Evolutionary conservation across 2,888 invertebrate genomes (phyloP).

Genomic region (Cryptocephalus primarius): DNA sequence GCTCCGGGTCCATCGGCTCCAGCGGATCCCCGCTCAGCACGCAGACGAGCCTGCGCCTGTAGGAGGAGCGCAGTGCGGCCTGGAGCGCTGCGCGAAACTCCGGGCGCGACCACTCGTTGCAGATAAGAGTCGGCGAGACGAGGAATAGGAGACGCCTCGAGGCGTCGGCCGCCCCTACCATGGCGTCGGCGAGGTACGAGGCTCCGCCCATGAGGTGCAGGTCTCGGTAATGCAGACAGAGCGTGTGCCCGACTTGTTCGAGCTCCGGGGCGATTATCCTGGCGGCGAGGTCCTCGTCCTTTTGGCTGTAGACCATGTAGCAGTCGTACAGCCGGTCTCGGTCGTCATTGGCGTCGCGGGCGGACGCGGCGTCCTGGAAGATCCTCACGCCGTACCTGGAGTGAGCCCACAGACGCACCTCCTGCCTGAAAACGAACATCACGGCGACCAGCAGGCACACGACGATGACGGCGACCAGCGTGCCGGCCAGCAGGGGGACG

Average conservation of each 20-base stretch:
- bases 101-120: conserved; percentile 72
- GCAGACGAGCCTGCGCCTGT: conserved; percentile 49
- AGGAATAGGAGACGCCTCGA: conserved; percentile 67
- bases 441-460: conserved; percentile 58
- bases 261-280: conserved; percentile 60
- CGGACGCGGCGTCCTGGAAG: conserved; percentile 50
- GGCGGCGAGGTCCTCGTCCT: conserved; percentile 64
- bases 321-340: conserved; percentile 60
- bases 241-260: conserved; percentile 56
- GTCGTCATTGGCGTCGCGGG: conserved; percentile 39
- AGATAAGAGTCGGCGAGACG: conserved; percentile 68
- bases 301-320: conserved; percentile 75
- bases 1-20: conserved; percentile 62
- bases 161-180: conserved; percentile 51
- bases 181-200: conserved; percentile 50
- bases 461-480: conserved; percentile 57
- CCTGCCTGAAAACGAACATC: conserved; percentile 63
- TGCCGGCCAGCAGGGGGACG: conserved; percentile 62
- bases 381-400: conserved; percentile 66
- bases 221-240: conserved; percentile 61
- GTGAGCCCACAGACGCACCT: conserved; percentile 69
- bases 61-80: conserved; percentile 59
- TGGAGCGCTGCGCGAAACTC: conserved; percentile 75
- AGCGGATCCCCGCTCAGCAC: conserved; percentile 58
- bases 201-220: conserved; percentile 47